A percentile compares a stretch with the other conserved stretches of the same genome.
Conservation (phyloP, 2,113 vertebrate species). For the Crypturellus undulatus region DNA sequence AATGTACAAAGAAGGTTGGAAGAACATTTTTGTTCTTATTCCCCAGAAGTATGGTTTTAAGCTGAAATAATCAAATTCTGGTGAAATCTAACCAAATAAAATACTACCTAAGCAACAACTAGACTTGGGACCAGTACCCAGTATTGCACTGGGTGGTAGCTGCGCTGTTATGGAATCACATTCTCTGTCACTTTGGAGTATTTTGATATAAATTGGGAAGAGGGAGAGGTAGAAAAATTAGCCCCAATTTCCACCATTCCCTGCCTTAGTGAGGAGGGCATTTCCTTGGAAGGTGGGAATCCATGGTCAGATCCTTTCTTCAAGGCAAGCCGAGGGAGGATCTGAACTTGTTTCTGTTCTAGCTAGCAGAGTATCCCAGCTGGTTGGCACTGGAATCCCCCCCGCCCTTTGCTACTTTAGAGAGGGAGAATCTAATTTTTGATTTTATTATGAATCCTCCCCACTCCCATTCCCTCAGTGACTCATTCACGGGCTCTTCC, state of each 20-base stretch:
- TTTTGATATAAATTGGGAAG: neutral
- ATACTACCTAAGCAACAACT: neutral
- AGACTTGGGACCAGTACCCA: neutral
- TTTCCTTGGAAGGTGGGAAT: neutral
- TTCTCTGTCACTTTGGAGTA: neutral
- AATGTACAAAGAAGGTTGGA: neutral
- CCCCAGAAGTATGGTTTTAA: neutral
- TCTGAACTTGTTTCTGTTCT: neutral
- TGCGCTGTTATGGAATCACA: neutral
- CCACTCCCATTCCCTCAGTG: accelerated
- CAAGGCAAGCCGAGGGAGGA: neutral
- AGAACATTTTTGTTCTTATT: neutral
- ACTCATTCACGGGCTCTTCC: neutral
- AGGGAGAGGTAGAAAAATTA: neutral
- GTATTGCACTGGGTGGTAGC: neutral
- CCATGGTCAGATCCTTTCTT: neutral
- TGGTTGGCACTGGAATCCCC: neutral
- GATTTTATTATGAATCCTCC: neutral
- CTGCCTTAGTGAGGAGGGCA: neutral
- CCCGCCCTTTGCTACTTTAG: neutral
- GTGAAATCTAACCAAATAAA: neutral
- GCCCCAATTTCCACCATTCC: neutral
- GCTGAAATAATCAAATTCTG: neutral
- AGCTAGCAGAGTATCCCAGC: neutral
- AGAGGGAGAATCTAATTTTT: accelerated